Base-by-base conservation (phyloP, 2,888 invertebrate species). In the Drosophila ustulata region DNA sequence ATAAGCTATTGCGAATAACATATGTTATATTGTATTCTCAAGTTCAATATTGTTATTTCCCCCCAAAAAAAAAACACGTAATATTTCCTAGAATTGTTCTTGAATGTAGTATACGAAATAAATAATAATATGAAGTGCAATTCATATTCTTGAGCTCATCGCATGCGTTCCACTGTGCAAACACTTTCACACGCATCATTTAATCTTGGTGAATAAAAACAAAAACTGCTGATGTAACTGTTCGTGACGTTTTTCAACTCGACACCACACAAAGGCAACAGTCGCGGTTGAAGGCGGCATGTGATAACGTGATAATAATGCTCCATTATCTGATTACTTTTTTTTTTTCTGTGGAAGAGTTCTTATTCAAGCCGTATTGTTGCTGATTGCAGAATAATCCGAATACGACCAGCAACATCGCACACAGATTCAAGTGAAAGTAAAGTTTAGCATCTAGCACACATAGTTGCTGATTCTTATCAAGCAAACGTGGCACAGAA, bases 231-330 rank as follows among this genome's bases (percentile, higher is more conserved):
- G 79, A 75, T 75, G 71, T 79, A 76, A 76, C 71, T 13, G 59
- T 79, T 76, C 56, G 76, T 76, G 76, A 78, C 65, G 78, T 59
- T 78, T 67, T 50, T 28, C 37, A 47, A 51, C 37, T 65, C 39
- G 9, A 51, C 37, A 51, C 32, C 23, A 39, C 28, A 65, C 30
- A 39, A 59, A 46, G 45, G 23, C 43, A 55, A 34, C 49, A 45
- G 32, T 53, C 61, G 47, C 37, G 37, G 37, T 43, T 70, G 52
- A 49, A 71, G 66, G 61, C 66, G 45, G 8, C 39, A 26, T 57
- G 34, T 58, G 78, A 75, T 75, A 75, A 77, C 75, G 75, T 78
- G 79, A 79, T 79, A 75, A 74, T 68, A 75, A 34, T 37, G 25
- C 32, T n/a, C 37, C 46, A 76, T 57, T 80, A 70, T 65, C 71